Conservation (phyloP, 2,113 vertebrate species). For the Limanda limanda region DNA sequence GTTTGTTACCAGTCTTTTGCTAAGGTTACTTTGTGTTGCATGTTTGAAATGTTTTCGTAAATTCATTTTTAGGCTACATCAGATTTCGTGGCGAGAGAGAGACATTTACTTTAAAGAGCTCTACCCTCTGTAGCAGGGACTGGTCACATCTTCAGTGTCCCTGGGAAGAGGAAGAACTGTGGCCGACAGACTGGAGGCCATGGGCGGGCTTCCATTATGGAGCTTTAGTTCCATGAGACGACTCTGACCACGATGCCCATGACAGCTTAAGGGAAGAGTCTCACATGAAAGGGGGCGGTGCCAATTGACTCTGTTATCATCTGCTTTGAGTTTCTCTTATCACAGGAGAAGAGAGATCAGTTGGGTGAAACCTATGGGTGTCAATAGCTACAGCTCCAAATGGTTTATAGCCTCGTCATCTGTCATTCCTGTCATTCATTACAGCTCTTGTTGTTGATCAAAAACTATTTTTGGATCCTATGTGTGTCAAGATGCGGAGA, state of each 20-base stretch:
- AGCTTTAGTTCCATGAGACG: no score
- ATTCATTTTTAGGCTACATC: not conserved
- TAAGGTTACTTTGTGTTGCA: not conserved
- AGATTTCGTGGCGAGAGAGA: not conserved
- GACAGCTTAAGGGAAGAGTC: no score
- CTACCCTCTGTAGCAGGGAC: not conserved
- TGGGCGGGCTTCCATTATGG: no score
- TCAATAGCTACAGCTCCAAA: not conserved
- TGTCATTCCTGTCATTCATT: not conserved
- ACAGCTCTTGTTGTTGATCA: no score
- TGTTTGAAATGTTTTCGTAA: slow-evolving; percentile 3
- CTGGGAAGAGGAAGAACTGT: not conserved
- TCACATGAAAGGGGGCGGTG: no score
- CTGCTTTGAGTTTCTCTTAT: no score
- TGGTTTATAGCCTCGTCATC: not conserved
- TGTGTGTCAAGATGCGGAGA: no score
- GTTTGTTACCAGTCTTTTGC: slow-evolving; percentile 10
- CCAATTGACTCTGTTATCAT: no score
- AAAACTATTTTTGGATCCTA: no score
- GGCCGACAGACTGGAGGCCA: not conserved
- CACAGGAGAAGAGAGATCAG: not conserved
- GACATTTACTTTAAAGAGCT: not conserved
- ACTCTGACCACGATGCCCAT: no score
- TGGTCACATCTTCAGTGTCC: not conserved
- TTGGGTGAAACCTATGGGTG: not conserved